Evolutionary conservation across 2,797 vertebrate genomes (phyloP).

Genomic region (Neosilurus hyrtlii): DNA sequence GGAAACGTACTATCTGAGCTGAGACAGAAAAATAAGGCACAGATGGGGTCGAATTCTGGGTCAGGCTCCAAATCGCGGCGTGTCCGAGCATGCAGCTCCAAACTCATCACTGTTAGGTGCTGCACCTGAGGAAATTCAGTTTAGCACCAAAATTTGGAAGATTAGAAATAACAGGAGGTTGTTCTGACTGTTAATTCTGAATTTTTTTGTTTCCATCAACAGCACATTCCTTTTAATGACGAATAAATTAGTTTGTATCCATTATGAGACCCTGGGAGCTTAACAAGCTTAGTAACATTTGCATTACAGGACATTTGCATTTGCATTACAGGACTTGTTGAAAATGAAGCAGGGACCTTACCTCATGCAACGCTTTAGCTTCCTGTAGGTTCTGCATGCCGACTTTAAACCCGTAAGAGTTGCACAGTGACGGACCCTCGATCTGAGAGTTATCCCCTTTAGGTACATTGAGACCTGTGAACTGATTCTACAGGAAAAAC

Average conservation of each 20-base stretch:
- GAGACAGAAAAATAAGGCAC: conserved; percentile 97
- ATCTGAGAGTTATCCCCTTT: conserved; percentile 92
- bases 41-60: conserved; percentile 97
- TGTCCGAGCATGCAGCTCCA: conserved; percentile 93
- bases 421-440: conserved; percentile 92
- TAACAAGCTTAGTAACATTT: not conserved
- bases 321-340: not conserved
- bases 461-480: conserved; percentile 79
- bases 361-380: conserved; percentile 97
- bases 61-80: conserved; percentile 92
- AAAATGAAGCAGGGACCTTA: conserved; percentile 59
- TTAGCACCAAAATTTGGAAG: not conserved
- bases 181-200: too few species aligned
- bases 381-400: conserved; percentile 95
- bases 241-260: not conserved
- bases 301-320: not conserved
- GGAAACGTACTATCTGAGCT: conserved; percentile 82
- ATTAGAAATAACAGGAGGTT: not conserved
- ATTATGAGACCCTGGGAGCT: not conserved
- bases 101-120: conserved; percentile 87
- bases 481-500: conserved; percentile 80
- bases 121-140: conserved; percentile 78
- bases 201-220: not conserved
- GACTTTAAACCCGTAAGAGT: conserved; percentile 96
- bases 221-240: not conserved